These are phyloP conservation scores for Notarius quadriscutis DNA, from an alignment of 2,113 vertebrate species.

Conservation along the genomic window DNA sequence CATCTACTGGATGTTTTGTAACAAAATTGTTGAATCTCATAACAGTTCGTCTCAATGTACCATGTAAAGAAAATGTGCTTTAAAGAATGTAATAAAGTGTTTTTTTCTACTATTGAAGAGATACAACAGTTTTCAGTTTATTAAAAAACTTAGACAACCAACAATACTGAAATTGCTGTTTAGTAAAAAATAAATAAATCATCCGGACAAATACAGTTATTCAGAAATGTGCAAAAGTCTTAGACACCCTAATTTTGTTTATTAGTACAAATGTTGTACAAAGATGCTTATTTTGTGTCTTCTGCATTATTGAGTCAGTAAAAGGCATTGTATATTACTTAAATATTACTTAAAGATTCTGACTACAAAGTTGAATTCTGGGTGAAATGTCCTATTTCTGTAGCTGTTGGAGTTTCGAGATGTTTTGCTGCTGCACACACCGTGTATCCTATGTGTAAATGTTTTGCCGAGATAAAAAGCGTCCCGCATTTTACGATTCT, in stretches of 20 bases:
- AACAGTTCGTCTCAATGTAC: slow-evolving; percentile 69
- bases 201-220: neutral
- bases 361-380: no score
- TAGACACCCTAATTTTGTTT: neutral
- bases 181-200: no score
- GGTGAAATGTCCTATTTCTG: no score
- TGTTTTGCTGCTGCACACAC: no score
- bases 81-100: slow-evolving; percentile 79
- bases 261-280: neutral
- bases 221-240: neutral
- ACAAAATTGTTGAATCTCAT: slow-evolving; percentile 58
- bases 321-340: neutral
- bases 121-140: slow-evolving; percentile 31
- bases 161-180: neutral
- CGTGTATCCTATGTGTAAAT: no score
- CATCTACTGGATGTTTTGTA: slow-evolving; percentile 64
- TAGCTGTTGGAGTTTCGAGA: no score
- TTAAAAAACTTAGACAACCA: neutral
- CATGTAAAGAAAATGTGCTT: slow-evolving; percentile 73
- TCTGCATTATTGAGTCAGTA: neutral
- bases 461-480: no score
- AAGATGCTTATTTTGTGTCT: neutral
- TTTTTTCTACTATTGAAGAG: slow-evolving; percentile 67
- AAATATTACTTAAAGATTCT: no score
- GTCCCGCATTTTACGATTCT: no score